Percentiles rank a stretch among this genome's conserved stretches.
phyloP scores from a whole-genome alignment of 2,888 invertebrate species.

The Drosophila stalkeri region DNA sequence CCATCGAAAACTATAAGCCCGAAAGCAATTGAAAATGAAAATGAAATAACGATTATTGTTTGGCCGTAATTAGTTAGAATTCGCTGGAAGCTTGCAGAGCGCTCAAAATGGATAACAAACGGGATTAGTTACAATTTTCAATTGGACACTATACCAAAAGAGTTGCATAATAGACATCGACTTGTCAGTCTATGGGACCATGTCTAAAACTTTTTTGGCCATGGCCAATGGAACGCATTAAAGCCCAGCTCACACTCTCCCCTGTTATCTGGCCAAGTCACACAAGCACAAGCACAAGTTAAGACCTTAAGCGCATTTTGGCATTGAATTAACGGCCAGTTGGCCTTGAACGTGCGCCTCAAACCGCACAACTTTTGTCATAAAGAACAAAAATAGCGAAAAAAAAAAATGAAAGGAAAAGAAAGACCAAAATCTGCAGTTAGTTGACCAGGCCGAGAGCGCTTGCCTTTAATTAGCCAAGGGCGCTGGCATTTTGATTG shows the following conservation, averaged over 20 bases:
- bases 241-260: not conserved
- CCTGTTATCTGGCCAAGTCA: too few species aligned
- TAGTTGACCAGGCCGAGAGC: constrained; percentile 20
- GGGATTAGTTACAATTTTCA: constrained; percentile 54
- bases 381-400: constrained; percentile 36
- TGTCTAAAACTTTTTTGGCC: constrained; percentile 34
- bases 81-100: constrained; percentile 20
- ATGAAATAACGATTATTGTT: constrained; percentile 1
- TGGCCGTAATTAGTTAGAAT: constrained; percentile 61
- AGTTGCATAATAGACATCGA: not conserved
- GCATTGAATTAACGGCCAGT: constrained; percentile 61
- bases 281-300: constrained; percentile 46
- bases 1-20: constrained; percentile 29
- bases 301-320: constrained; percentile 61
- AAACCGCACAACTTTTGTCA: constrained; percentile 56
- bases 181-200: not conserved
- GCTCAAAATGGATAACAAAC: constrained; percentile 53
- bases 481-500: constrained; percentile 61
- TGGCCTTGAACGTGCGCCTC: constrained; percentile 40
- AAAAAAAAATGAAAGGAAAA: too few species aligned
- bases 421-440: not conserved
- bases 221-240: constrained; percentile 27
- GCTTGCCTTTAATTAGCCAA: constrained; percentile 65
- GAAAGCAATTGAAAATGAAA: constrained; percentile 1
- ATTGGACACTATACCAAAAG: constrained; percentile 35